These are phyloP conservation scores for Botia kubotai DNA, from an alignment of 2,797 vertebrate genomes.

Conservation along the genomic window DNA sequence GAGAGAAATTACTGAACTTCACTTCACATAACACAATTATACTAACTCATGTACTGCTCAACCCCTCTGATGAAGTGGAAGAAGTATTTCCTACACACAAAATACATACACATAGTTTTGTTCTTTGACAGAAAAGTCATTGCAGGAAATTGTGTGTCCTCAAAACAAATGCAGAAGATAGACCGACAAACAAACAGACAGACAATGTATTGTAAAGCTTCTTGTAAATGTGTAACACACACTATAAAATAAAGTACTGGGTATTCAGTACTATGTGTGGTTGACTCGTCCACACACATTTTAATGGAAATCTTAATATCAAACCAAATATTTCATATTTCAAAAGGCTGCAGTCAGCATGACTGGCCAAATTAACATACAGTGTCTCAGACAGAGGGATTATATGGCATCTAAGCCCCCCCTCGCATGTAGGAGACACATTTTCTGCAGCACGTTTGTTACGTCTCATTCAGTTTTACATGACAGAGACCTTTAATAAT, in stretches of 20 bases:
- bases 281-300: constrained; percentile 17
- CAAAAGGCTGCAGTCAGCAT: constrained; percentile 93
- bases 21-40: background rate
- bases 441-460: constrained; percentile 71
- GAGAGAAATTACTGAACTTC: background rate
- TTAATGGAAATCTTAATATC: constrained; percentile 74
- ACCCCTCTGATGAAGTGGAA: background rate
- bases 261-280: background rate
- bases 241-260: too few relatives aligned
- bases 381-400: constrained; percentile 90
- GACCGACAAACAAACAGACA: too few relatives aligned
- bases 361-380: constrained; percentile 92
- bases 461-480: constrained; percentile 70
- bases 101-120: background rate
- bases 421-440: constrained; percentile 85
- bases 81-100: background rate
- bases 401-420: constrained; percentile 93
- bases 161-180: background rate
- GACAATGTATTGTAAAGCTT: too few relatives aligned
- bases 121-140: background rate
- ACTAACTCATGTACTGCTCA: background rate
- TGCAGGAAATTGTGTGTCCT: background rate
- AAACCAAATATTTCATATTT: constrained; percentile 93
- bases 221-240: too few relatives aligned
- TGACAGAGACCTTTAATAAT: constrained; percentile 75